Conservation (phyloP, 2,113 vertebrate genomes). For the Ibidorhyncha struthersii region DNA sequence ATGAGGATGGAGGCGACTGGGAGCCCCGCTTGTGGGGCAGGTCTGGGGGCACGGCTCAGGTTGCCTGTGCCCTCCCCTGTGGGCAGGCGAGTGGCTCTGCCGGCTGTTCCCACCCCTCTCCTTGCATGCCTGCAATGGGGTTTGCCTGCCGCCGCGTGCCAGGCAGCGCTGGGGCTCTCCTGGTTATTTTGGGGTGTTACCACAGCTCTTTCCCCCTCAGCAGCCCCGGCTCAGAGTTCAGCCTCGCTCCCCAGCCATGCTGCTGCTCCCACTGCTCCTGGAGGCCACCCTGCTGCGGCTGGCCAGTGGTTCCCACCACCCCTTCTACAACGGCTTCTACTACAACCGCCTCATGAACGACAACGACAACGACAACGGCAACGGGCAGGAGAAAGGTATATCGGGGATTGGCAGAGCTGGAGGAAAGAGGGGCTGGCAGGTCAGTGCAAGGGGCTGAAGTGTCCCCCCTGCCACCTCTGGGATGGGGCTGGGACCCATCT, state of each 20-base stretch:
- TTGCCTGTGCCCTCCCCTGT: neutral
- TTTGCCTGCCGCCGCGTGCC: neutral
- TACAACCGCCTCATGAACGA: slow-evolving; percentile 80
- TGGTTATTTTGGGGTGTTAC: neutral
- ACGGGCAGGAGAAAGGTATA: slow-evolving; percentile 73
- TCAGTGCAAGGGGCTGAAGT: neutral
- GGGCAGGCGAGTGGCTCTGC: rapidly evolving
- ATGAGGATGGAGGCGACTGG: neutral
- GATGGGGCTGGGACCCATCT: neutral
- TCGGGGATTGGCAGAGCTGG: neutral
- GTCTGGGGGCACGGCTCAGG: neutral
- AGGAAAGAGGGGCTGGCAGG: no score
- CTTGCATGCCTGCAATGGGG: neutral
- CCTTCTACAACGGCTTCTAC: slow-evolving; percentile 87
- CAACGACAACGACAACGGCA: slow-evolving; percentile 46
- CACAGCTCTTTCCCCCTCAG: neutral
- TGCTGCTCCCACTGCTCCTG: slow-evolving; percentile 37
- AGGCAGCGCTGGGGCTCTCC: neutral
- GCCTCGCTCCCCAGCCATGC: neutral
- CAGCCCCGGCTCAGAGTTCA: neutral
- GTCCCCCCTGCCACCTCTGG: neutral
- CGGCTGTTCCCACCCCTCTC: neutral
- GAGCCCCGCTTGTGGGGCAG: neutral
- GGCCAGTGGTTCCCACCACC: slow-evolving; percentile 17
- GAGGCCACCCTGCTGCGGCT: slow-evolving; percentile 59